Evolutionary conservation across 2,888 invertebrate species (phyloP).

Genomic region (Andrena chrysosceles): DNA sequence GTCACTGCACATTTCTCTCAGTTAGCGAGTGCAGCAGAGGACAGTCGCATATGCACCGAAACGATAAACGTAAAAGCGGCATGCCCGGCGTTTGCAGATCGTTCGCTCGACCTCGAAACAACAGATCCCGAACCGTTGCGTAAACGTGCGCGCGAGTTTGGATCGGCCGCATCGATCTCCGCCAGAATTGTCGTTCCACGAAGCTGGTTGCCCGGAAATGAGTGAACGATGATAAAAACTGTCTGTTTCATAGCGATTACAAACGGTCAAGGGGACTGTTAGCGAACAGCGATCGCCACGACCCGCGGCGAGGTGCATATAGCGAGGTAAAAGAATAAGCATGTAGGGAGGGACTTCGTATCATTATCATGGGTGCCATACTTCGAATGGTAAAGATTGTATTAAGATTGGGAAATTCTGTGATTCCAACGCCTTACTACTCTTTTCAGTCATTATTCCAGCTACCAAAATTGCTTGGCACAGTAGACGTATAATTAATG

Average conservation of each 20-base stretch:
- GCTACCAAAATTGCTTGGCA: no score
- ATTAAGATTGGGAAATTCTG: no score
- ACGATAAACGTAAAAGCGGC: slow-evolving; percentile 61
- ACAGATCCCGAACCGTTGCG: slow-evolving; percentile 35
- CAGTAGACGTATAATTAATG: no score
- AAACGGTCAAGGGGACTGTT: slow-evolving; percentile 66
- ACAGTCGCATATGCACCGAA: slow-evolving; percentile 28
- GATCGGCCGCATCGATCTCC: slow-evolving; percentile 23
- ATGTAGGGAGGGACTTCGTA: no score
- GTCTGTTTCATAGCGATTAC: slow-evolving; percentile 71
- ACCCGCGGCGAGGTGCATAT: slow-evolving; percentile 56
- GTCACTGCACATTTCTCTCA: slow-evolving; percentile 29
- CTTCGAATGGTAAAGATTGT: no score
- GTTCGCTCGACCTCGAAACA: slow-evolving; percentile 59
- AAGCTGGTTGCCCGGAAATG: slow-evolving; percentile 57
- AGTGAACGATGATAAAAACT: slow-evolving; percentile 67
- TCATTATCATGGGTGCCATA: no score
- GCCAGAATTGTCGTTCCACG: slow-evolving; percentile 19
- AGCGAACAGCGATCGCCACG: slow-evolving; percentile 50
- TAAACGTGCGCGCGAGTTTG: slow-evolving; percentile 31
- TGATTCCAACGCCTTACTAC: no score
- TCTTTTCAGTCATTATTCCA: no score
- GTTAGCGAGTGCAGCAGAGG: slow-evolving; percentile 31
- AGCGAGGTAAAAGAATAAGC: slow-evolving; percentile 1
- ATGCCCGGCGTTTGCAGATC: slow-evolving; percentile 48